Evolutionary conservation across 1,140 invertebrate species (phyloP), one percentile per base, ranked within the genome.

Genomic region (Archegozetes longisetosus): DNA sequence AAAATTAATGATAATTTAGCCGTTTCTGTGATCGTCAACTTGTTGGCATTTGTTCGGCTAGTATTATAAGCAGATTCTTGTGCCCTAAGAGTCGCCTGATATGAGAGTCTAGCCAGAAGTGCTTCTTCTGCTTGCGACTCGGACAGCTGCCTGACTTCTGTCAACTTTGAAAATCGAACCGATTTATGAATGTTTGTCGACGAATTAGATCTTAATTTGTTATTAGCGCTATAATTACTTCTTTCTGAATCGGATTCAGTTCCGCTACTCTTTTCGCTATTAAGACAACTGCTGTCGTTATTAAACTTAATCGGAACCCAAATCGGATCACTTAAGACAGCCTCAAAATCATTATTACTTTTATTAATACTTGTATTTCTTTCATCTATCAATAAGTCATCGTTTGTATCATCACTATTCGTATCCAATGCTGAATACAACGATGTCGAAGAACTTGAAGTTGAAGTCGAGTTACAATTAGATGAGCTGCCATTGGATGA

Each of bases 91-190:
- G 81, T 85, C 0, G 86, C 74, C 28, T 84, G 78, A 73, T 89
- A 90, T n/a, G 85, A 87, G 17, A 91, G 74, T 40, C 88, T 75
- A 0, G 88, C 85, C 66, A 89, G 73, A 56, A 87, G 70, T 25
- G 87, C 86, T 67, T 90, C 87, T 6, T 83, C 83, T 17, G 87
- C 88, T 70, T 88, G 84, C 50, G 76, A 67, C 71, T 72, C 72
- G 65, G 72, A 70, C 6, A 74, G 65, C 48, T 72, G 69, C 28
- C 72, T 55, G 4, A 78, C 76, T 70, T 92, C 87, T 28, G 85
- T 86, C 60, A 91, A 70, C 73, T 86, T 87, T 68, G 80, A 88
- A 69, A 91, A 92, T 66, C 83, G 76, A 27, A 88, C 86, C 58
- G 80, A 82, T 48, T 81, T 76, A 55, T 61, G 3, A n/a, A n/a